Evolutionary conservation across 2,113 vertebrate species (phyloP), one percentile per base, ranked within the genome.

Genomic region (Boulengeromyrus knoepffleri): DNA sequence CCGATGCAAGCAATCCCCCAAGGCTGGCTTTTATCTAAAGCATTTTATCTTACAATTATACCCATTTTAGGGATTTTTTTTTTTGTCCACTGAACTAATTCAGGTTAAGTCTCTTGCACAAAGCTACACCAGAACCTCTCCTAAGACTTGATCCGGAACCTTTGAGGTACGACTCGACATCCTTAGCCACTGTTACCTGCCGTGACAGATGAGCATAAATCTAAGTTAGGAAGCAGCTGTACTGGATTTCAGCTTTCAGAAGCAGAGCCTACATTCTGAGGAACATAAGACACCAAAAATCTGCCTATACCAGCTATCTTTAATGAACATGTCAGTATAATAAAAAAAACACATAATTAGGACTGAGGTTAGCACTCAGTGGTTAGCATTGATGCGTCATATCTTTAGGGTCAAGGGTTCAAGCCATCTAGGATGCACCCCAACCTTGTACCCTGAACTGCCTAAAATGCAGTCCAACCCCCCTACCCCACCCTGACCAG

Each of bases 241-340:
- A 70, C 47, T 77, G 12, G 27, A 42, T 39, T 80, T 52, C 46
- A 50, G n/a, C 70, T 80, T 89, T 50, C 80, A 80, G 47, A 39
- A 24, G 77, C 50, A 39, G 53, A 9, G 10, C 42, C 27, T 46
- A 62, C 2, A 56, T 42, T 85, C 80, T 46, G 52, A 24, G 39
- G 52, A 85, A 62, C 39, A 85, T 21, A 85, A 89, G 3, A 66
- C 45, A 36, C 49, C 27, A n/a, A 31, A 19, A 27, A 13, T 66
- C 42, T 19, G 47, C 89, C 89, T 90, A 90, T 91, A 88, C 47
- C 90, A 85, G 90, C 87, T 89, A 27, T 89, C 85, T 56, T 74
- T 10, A 89, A 91, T 91, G 89, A 88, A 91, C 91, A 92, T 89
- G 13, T 53, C 15, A 53, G 27, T 52, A 87, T 50, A 87, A 52